Conservation (phyloP, 2,113 vertebrate genomes). For the Pithys albifrons region DNA sequence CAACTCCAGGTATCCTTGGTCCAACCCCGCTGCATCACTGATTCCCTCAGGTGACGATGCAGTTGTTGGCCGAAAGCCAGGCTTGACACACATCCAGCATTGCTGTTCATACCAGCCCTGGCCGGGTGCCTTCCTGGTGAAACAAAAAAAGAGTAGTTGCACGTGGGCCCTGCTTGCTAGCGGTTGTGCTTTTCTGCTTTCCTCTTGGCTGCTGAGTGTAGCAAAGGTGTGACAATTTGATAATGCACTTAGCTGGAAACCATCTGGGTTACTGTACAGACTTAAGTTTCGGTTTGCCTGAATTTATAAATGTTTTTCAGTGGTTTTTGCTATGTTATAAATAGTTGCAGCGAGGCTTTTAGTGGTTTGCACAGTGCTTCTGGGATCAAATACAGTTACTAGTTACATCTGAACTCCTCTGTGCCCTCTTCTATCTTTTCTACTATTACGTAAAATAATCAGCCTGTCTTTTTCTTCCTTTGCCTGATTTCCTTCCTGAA, state of each 20-base stretch:
- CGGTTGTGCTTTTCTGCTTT: rapidly evolving
- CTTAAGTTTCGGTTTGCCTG: not conserved
- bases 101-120: not conserved
- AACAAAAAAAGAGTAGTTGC: rapidly evolving
- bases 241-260: not conserved
- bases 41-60: no score
- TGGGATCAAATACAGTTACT: not conserved
- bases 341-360: not conserved
- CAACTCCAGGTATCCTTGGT: rapidly evolving
- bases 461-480: not conserved
- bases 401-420: not conserved
- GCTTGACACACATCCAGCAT: not conserved
- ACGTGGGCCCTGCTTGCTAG: not conserved
- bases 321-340: not conserved
- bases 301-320: not conserved
- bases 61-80: not conserved
- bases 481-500: not conserved
- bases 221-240: not conserved
- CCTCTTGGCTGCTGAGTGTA: not conserved
- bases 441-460: not conserved
- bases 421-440: not conserved
- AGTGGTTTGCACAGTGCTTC: not conserved
- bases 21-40: rapidly evolving
- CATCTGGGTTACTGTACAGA: rapidly evolving
- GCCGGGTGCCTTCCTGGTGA: rapidly evolving